phyloP scores from a whole-genome alignment of 1,140 invertebrate genomes.

The Vanessa atalanta region DNA sequence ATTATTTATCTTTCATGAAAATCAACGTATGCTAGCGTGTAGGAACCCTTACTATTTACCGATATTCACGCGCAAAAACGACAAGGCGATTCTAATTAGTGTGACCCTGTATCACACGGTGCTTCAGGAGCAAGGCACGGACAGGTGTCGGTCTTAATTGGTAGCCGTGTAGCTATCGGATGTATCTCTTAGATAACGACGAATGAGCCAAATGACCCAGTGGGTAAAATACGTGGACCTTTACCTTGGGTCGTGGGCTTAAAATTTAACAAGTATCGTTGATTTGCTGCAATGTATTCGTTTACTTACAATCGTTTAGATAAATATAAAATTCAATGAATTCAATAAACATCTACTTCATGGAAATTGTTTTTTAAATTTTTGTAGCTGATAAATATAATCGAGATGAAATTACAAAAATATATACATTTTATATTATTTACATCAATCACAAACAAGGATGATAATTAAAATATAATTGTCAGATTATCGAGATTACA shows the following conservation, averaged over 20 bases:
- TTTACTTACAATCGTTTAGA: neutral
- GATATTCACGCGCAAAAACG: constrained; percentile 1
- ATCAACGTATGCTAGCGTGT: neutral
- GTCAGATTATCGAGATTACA: too few relatives aligned
- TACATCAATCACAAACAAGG: too few relatives aligned
- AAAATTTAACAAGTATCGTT: neutral
- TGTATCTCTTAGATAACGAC: constrained; percentile 12
- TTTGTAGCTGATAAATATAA: too few relatives aligned
- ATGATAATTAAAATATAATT: too few relatives aligned
- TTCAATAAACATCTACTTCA: too few relatives aligned
- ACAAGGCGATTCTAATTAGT: constrained; percentile 13
- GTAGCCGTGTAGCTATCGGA: constrained; percentile 6
- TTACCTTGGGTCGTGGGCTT: neutral
- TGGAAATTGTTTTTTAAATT: too few relatives aligned
- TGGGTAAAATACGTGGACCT: neutral
- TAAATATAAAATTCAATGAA: too few relatives aligned
- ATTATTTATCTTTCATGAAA: neutral
- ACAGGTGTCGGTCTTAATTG: constrained; percentile 20
- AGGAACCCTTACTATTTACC: constrained; percentile 12
- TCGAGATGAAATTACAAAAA: too few relatives aligned
- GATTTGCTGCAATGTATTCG: neutral
- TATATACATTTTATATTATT: too few relatives aligned
- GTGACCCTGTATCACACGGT: constrained; percentile 20
- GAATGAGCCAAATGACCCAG: neutral
- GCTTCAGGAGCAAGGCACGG: constrained; percentile 3